Evolutionary conservation across 35 echinoderm and acorn worm genomes (phyloP), one percentile per base, ranked within the genome.

Genomic region (Nesometra sesokonis): DNA sequence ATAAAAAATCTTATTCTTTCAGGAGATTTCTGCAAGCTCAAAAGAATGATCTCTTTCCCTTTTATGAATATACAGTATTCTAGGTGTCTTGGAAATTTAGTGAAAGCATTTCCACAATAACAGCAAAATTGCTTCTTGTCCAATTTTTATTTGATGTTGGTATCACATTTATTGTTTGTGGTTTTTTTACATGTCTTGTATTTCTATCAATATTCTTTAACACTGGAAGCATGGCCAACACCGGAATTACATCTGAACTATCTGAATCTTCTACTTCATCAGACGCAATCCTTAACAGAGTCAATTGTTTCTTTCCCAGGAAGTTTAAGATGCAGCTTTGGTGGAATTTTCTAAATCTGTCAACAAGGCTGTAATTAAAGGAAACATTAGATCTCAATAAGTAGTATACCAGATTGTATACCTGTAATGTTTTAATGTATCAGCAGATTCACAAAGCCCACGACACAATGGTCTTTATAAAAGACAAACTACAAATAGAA

Each of bases 51-150:
- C 52, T 67, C 52, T 67, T 67, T 67, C 52, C 7, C 21, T 67
- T 9, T 67, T 9, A 67, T 67, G 52, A 11, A 67, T 43, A 43
- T n/a, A n/a, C n/a, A n/a, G n/a, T n/a, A 67, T 67, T 67, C 52
- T 27, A 80, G 23, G 31, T 80, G 79, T 80, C 79, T 80, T 80
- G 79, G 79, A 36, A 80, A 30, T 80, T 80, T 80, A 33, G 79
- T 30, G 13, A 11, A 36, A 8, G 35, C 17, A 0, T 80, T 80
- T 17, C 32, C 79, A 80, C 79, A 80, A 23, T 32, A 80, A 15
- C 32, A 80, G 23, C 79, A 80, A 3, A 7, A 80, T 15, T 80
- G 35, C 31, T 36, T 80, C 35, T 80, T 80, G 35, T 80, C 79
- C 79, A 11, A 80, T 36, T 34, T 36, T 34, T 80, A 80, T 9